phyloP scores from a whole-genome alignment of 2,113 vertebrate species.

The Ornithorhynchus anatinus region DNA sequence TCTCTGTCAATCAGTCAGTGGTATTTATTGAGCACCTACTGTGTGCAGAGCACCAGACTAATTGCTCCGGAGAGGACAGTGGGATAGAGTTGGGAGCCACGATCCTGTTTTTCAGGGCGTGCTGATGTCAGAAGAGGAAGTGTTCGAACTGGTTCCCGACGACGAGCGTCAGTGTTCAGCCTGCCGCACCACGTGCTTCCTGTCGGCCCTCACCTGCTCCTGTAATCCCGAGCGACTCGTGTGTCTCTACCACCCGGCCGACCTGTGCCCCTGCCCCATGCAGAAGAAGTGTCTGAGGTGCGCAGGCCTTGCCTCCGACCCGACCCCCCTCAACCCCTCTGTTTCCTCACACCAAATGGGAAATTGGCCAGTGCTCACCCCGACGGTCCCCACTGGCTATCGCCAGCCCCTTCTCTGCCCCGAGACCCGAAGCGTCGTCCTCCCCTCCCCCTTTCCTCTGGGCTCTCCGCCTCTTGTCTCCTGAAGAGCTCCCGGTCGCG shows the following conservation, averaged over 20 bases:
- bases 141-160: constrained; percentile 95
- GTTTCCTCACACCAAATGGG: too few species aligned
- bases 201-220: constrained; percentile 94
- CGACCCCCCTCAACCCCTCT: too few species aligned
- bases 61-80: too few species aligned
- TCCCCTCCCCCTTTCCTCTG: not conserved
- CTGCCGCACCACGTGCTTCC: constrained; percentile 96
- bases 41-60: too few species aligned
- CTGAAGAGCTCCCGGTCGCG: too few species aligned
- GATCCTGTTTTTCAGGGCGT: constrained; percentile 85
- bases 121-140: constrained; percentile 91
- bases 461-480: not conserved
- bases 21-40: too few species aligned
- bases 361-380: too few species aligned
- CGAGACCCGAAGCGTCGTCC: not conserved
- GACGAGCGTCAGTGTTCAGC: constrained; percentile 95
- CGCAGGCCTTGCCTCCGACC: not conserved
- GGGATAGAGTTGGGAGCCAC: too few species aligned
- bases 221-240: constrained; percentile 91
- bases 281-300: constrained; percentile 93
- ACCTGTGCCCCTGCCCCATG: constrained; percentile 90
- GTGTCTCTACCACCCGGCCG: constrained; percentile 86
- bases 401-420: not conserved
- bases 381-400: not conserved
- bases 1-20: too few species aligned